These are phyloP conservation scores for Rhamnusium bicolor DNA, from an alignment of 2,888 invertebrate genomes.

Conservation along the genomic window DNA sequence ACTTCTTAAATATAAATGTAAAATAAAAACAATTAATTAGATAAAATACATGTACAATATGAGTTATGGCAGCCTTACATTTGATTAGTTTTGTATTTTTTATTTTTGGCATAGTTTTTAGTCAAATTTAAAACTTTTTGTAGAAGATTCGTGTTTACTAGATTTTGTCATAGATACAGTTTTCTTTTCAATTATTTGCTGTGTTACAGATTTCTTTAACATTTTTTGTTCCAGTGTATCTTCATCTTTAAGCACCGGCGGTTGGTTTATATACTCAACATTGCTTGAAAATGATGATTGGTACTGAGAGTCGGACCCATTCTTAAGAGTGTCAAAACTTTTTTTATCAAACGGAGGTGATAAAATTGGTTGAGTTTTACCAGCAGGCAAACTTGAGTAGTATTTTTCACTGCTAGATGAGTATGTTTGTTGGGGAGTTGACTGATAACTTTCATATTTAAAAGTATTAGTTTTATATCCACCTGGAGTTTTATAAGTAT, in stretches of 20 bases:
- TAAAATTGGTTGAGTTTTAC: constrained; percentile 42
- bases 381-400: constrained; percentile 62
- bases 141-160: constrained; percentile 68
- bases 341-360: constrained; percentile 55
- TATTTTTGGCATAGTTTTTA: constrained; percentile 47
- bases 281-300: constrained; percentile 64
- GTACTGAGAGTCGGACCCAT: constrained; percentile 60
- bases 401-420: constrained; percentile 66
- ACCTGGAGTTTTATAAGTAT: constrained; percentile 67
- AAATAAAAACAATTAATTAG: constrained; percentile 11
- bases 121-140: constrained; percentile 69
- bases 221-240: constrained; percentile 79
- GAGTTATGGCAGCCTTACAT: constrained; percentile 33
- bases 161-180: constrained; percentile 77
- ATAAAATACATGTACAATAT: constrained; percentile 22
- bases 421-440: constrained; percentile 63
- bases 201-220: constrained; percentile 79
- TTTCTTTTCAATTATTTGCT: constrained; percentile 80
- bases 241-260: constrained; percentile 69
- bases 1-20: constrained; percentile 47
- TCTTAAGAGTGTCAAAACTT: constrained; percentile 60
- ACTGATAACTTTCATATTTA: constrained; percentile 67
- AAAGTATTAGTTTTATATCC: constrained; percentile 67
- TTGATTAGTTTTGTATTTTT: constrained; percentile 14
- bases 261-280: constrained; percentile 65